Evolutionary conservation across 2,797 vertebrate genomes (phyloP).

Genomic region (Spea hammondii): DNA sequence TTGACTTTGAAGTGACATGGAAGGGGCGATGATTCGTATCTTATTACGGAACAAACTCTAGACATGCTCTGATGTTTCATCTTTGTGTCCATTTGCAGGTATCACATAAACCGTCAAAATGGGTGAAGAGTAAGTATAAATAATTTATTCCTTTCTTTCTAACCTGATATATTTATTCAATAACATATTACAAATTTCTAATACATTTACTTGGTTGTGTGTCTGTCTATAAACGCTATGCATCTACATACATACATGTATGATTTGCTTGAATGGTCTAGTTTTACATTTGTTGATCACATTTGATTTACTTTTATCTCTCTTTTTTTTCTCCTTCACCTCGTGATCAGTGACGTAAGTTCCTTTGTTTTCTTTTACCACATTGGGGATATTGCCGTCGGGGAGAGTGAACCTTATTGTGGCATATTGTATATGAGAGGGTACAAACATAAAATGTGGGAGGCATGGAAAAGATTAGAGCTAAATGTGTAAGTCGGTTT

Average conservation of each 20-base stretch:
- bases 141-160: neutral
- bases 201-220: neutral
- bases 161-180: neutral
- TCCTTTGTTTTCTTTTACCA: neutral
- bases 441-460: neutral
- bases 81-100: constrained; percentile 31
- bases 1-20: neutral
- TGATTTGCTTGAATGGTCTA: no score
- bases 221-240: no score
- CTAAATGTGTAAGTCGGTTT: no score
- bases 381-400: neutral
- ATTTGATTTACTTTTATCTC: neutral
- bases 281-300: neutral
- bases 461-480: neutral
- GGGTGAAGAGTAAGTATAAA: constrained; percentile 20
- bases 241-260: no score
- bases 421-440: neutral
- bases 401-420: neutral
- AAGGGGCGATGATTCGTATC: neutral
- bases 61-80: neutral
- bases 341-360: neutral
- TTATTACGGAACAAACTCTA: neutral
- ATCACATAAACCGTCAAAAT: constrained; percentile 48
- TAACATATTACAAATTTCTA: neutral
- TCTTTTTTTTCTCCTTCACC: neutral